Conservation (phyloP, 1,140 invertebrate genomes). For the Drosophila guanche region DNA sequence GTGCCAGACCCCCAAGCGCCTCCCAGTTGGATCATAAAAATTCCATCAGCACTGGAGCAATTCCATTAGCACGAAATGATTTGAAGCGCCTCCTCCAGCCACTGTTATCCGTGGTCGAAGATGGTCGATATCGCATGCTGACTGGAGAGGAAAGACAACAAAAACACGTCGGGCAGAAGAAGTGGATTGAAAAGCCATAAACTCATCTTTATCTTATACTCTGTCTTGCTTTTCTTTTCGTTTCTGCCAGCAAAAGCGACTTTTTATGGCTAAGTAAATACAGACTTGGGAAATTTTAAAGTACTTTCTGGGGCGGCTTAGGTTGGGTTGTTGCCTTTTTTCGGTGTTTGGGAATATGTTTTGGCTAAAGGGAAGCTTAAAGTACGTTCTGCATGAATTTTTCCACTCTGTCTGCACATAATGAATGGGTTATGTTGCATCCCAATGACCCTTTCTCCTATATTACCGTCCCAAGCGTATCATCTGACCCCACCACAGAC, state of each 20-base stretch:
- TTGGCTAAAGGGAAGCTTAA: conserved; percentile 3
- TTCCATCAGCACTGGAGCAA: conserved; percentile 75
- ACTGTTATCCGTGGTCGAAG: conserved; percentile 44
- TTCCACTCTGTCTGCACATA: too few relatives aligned
- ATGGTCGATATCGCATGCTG: too few relatives aligned
- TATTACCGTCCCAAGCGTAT: conserved; percentile 2
- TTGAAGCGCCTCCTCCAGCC: conserved; percentile 66
- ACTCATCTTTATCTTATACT: conserved; percentile 29
- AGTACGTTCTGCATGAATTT: not conserved
- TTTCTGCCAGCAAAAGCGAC: conserved; percentile 1
- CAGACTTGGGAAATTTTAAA: conserved; percentile 20
- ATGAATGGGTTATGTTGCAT: too few relatives aligned
- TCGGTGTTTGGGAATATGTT: too few relatives aligned
- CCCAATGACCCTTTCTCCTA: too few relatives aligned
- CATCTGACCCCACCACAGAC: conserved; percentile 16
- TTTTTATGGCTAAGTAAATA: conserved; percentile 6
- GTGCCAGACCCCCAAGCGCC: conserved; percentile 2
- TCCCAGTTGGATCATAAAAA: conserved; percentile 57
- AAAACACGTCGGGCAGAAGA: conserved; percentile 28
- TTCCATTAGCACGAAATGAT: conserved; percentile 80
- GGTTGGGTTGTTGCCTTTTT: not conserved
- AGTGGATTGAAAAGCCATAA: conserved; percentile 75
- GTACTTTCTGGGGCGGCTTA: not conserved
- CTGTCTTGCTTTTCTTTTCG: conserved; percentile 10
- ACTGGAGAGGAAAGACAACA: conserved; percentile 9